Evolutionary conservation across 2,888 invertebrate species (phyloP).

Genomic region (Anarsia innoxiella): DNA sequence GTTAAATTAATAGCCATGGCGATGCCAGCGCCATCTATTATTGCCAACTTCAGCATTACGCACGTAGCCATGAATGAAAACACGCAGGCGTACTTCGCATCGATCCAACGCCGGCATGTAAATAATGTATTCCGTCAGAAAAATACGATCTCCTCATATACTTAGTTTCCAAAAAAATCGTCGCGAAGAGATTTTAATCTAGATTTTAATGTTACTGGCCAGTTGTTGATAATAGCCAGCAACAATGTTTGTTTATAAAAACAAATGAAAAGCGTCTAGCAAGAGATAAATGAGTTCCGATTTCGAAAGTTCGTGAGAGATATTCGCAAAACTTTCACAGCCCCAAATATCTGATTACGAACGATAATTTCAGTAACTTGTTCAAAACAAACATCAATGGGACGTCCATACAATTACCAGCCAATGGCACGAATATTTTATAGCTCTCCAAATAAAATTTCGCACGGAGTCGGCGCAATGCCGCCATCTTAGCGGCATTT

Average conservation of each 20-base stretch:
- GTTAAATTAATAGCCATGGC: conserved; percentile 27
- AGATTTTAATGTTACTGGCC: no score
- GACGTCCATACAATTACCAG: conserved; percentile 13
- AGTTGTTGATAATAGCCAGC: no score
- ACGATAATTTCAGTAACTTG: conserved; percentile 1
- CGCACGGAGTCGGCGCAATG: conserved; percentile 57
- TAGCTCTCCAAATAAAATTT: conserved; percentile 28
- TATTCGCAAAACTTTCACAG: conserved; percentile 2
- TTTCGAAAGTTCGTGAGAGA: neutral
- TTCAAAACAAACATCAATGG: conserved; percentile 14
- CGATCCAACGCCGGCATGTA: conserved; percentile 54
- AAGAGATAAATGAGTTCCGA: no score
- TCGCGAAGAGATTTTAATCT: no score
- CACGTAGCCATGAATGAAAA: conserved; percentile 46
- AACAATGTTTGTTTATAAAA: no score
- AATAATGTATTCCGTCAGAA: conserved; percentile 58
- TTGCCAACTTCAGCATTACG: conserved; percentile 24
- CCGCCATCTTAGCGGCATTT: conserved; percentile 27
- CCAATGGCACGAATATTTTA: conserved; percentile 25
- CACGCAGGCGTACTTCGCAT: conserved; percentile 63
- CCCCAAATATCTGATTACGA: conserved; percentile 1
- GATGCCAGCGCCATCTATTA: conserved; percentile 46
- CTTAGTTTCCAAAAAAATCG: no score
- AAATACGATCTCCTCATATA: no score
- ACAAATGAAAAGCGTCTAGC: neutral